Base-by-base conservation (phyloP, 2,113 vertebrate species). In the Tachysurus vachellii region DNA sequence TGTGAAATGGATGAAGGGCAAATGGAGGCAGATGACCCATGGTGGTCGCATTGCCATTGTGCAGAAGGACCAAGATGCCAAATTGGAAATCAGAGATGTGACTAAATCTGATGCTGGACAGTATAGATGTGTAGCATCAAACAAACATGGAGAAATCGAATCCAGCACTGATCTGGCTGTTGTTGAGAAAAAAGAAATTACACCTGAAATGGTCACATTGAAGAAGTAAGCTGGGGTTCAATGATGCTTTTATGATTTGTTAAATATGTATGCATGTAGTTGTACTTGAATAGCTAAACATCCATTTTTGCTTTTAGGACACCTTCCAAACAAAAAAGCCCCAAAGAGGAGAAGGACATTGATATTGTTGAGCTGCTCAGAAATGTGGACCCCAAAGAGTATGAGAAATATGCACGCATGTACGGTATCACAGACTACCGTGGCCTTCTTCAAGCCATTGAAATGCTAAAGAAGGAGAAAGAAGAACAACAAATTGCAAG, bases 381-480 rank as follows among this genome's bases (percentile, higher is more conserved):
- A 95, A 99, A 99, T 7, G 97, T 99, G 71, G 98, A 99, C 92
- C 98, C 98, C 75, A 99, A 99, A 93, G 98, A 99, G 91, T 99
- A 99, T 79, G 98, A 99, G 93, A 99, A 99, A 92, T 99, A 99
- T 0, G 98, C 98, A 85, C 96, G 97, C 10, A 98, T 99, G 97
- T 99, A 99, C 68, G 98, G 98, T 82, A 99, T 99, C 91, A 99
- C 98, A 8, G 98, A 99, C 94, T 99, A 97, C 95, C 95, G 98
- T 28, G 98, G 98, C 71, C 96, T 99, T 79, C 96, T 99, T 76
- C 98, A 99, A 92, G 98, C 98, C 66, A 99, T 99, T 90, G 98
- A 99, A 90, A 92, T 97, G 90, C 92, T 99, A 80, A 99, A 98
- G 92, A 96, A 95, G 89, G 97, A 97, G 83, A 96, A 95, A 86